Percentiles rank a stretch among this genome's conserved stretches.
Evolutionary conservation across 2,888 invertebrate genomes (phyloP).

Genomic region (Pteria penguin): DNA sequence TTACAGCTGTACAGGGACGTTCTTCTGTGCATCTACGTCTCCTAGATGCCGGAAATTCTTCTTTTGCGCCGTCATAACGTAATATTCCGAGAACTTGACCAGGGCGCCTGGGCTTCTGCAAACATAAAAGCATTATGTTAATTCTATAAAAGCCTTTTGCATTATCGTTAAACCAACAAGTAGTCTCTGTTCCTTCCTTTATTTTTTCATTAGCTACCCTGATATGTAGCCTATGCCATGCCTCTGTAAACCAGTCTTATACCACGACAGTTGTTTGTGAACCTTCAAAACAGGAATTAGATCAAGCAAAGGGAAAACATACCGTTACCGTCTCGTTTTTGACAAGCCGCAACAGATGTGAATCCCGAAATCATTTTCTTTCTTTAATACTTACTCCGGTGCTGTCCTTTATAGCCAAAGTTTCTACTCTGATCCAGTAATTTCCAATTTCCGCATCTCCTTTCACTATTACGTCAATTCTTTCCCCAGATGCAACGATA

Average conservation of each 20-base stretch:
- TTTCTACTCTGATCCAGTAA: slow-evolving; percentile 29
- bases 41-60: slow-evolving; percentile 15
- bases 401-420: slow-evolving; percentile 10
- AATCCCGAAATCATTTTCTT: no score
- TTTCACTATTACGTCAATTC: slow-evolving; percentile 24
- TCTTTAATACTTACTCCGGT: slow-evolving; percentile 16
- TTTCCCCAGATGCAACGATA: slow-evolving; percentile 9
- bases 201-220: no score
- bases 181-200: no score
- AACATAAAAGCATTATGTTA: no score
- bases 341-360: no score
- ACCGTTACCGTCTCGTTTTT: no score
- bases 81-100: slow-evolving; percentile 18
- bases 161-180: neutral
- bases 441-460: slow-evolving; percentile 12
- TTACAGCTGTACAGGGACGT: slow-evolving; percentile 32
- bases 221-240: no score
- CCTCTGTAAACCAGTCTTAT: no score
- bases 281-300: no score
- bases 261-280: no score
- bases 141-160: neutral
- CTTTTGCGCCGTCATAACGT: slow-evolving; percentile 29
- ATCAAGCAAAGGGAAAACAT: no score
- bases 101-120: neutral
- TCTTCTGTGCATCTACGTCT: slow-evolving; percentile 14